Conservation (phyloP, 1,140 invertebrate species). For the Coenobita brevimanus region DNA sequence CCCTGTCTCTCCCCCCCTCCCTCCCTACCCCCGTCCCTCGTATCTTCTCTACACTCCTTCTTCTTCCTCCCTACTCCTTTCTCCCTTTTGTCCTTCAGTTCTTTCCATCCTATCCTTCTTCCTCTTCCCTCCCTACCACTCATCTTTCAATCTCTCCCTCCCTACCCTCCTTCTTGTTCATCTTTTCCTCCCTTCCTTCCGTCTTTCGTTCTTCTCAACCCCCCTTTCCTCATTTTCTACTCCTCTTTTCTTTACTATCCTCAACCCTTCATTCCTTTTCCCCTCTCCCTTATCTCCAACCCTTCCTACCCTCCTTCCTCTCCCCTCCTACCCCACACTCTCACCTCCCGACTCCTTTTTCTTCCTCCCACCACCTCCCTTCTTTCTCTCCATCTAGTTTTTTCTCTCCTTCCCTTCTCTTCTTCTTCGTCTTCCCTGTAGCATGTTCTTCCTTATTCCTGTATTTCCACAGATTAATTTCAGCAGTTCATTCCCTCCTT, state of each 20-base stretch:
- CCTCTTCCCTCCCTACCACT: background rate
- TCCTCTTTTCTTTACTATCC: background rate
- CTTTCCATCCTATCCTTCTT: conserved; percentile 2
- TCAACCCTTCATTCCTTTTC: background rate
- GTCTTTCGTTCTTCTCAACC: background rate
- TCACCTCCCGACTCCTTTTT: background rate
- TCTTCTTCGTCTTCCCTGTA: no score
- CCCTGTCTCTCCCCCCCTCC: no score
- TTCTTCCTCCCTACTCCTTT: no score
- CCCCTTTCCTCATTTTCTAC: background rate
- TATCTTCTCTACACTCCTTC: background rate
- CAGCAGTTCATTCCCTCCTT: background rate
- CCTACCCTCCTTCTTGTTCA: background rate
- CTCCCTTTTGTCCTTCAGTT: conserved; percentile 25
- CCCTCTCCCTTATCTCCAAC: background rate
- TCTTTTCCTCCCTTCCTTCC: background rate
- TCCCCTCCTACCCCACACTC: background rate
- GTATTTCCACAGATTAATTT: background rate
- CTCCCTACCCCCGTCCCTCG: background rate
- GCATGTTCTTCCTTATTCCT: background rate
- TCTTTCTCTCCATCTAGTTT: background rate
- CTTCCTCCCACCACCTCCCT: background rate
- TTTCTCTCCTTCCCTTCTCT: background rate
- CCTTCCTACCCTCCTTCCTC: background rate
- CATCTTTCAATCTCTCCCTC: background rate